Evolutionary conservation across 2,113 vertebrate genomes (phyloP), one percentile per base, ranked within the genome.

Genomic region (Isurus oxyrinchus): DNA sequence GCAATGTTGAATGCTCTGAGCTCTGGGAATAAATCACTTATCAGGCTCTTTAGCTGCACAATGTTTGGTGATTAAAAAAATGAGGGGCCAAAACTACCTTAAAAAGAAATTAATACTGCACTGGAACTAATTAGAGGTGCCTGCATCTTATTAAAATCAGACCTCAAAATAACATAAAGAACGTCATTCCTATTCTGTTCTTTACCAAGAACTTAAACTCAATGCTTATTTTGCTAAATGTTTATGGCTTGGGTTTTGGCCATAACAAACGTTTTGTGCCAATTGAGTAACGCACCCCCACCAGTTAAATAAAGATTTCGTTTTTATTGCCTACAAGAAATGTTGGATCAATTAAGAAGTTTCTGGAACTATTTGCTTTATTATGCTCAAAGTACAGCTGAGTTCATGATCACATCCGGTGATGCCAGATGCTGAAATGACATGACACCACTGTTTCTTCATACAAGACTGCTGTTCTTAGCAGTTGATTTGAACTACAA

Each of bases 251-350:
- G 90, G 90, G 90, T 35, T 40, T 40, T 63, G 59, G 57, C 90
- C 90, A 94, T 63, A 94, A 94, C 90, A 94, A 94, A 94, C 21
- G 31, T 40, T 94, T 94, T 40, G 57, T 94, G 90, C 59, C 90
- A 94, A 40, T n/a, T 94, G 90, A 94, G 90, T 94, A 94, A 94
- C n/a, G 90, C n/a, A 40, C 59, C 90, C 87, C 90, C 90, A 94
- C 59, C 90, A 63, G 59, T 94, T 66, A 63, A 63, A 94, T 94
- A 94, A 94, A 94, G 35, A 94, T 63, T 94, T 90, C 27, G 25
- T 59, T 90, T 90, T 63, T 94, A 63, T 40, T 94, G 90, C 90
- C 59, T 25, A n/a, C 40, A 94, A 61, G 59, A 94, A 94, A 94
- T 63, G 59, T 63, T 94, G 59, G 59, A 94, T 94, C 59, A 94